Evolutionary conservation across 1,140 invertebrate genomes (phyloP), one percentile per base, ranked within the genome.

Genomic region (Euura saliciscinereae): DNA sequence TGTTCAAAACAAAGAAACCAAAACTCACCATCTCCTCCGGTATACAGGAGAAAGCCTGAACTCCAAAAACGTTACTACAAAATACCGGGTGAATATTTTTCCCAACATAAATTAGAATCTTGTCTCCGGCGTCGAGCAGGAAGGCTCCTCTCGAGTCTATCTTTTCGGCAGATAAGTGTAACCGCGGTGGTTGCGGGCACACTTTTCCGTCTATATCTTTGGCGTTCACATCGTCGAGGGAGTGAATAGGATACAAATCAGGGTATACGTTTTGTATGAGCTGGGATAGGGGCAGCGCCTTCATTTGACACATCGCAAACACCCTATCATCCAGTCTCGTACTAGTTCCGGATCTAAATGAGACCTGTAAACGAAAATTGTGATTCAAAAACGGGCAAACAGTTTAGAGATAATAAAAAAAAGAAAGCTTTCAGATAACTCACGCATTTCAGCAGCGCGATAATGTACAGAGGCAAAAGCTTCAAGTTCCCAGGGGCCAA

Each of bases 301-400:
- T 99, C 90, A 98, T 94, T 83, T 95, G 92, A 82, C 96, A 95
- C 96, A 99, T 97, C 66, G 95, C 93, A 81, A 91, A 96, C 2
- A 98, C 93, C 59, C 98, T 91, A 84, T 99, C 97, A 89, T 99
- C 98, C 45, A 99, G 84, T 45, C 95, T 91, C 0, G 97, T 97
- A 79, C 93, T 95, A 10, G 92, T 91, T 64, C 96, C 95, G 70
- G 94, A 92, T 76, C 97, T 91, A 86, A 99, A 98, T 11, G 96
- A 95, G 78, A 91, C 87, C 95, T 97, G 83, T 72, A 84, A 68
- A 79, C 68, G 80, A 77, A 2, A 73, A 68, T 59, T 69, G 1
- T 28, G 28, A 28, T 28, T 28, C 28, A 4, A 64, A 0, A 70
- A 64, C 44, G 0, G 7, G 4, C 8, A 65, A 70, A 76, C 43